phyloP scores from a whole-genome alignment of 2,113 vertebrate species.

The Macroglossus sobrinus region DNA sequence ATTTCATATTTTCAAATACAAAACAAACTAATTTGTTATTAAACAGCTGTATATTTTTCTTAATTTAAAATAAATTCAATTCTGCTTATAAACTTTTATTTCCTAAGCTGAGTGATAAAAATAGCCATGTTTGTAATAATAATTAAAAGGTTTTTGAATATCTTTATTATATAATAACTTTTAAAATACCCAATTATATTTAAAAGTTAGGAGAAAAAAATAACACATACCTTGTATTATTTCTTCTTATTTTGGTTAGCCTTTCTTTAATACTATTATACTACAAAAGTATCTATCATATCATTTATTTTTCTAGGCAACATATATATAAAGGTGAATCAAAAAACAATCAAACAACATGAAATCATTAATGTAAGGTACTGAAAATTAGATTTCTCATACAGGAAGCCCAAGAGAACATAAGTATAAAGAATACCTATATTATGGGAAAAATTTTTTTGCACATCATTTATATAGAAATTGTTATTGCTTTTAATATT shows the following conservation, averaged over 20 bases:
- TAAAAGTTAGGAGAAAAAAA: background rate
- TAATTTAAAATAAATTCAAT: background rate
- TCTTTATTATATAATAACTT: background rate
- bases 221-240: background rate
- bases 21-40: background rate
- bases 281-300: background rate
- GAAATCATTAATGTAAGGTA: background rate
- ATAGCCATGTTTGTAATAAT: background rate
- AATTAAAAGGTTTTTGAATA: background rate
- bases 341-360: background rate
- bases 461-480: background rate
- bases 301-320: background rate
- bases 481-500: background rate
- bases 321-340: background rate
- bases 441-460: background rate
- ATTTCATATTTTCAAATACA: constrained; percentile 9
- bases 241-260: constrained; percentile 10
- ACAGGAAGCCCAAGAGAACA: background rate
- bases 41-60: background rate
- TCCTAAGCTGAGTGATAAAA: background rate
- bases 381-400: background rate
- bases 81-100: background rate
- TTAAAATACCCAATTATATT: background rate
- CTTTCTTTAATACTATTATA: background rate
- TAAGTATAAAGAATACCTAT: background rate